Conservation (phyloP, 2,888 invertebrate genomes). For the Dendrolimus pini region DNA sequence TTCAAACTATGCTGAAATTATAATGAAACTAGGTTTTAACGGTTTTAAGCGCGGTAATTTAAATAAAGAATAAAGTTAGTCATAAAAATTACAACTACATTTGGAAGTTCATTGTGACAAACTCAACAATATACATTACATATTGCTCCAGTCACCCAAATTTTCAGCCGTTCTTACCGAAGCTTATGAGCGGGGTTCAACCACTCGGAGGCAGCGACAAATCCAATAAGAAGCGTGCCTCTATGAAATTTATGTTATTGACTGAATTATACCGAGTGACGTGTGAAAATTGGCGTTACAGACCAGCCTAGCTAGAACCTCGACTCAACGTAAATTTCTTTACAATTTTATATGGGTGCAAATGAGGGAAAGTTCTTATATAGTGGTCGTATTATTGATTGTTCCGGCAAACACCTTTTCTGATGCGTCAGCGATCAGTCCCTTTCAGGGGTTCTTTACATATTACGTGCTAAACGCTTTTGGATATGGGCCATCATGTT, state of each 20-base stretch:
- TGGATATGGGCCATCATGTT: conserved; percentile 38
- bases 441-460: conserved; percentile 48
- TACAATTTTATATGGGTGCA: conserved; percentile 22
- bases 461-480: conserved; percentile 58
- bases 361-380: conserved; percentile 38
- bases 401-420: conserved; percentile 60
- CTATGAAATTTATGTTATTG: conserved; percentile 70
- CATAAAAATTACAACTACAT: too few relatives aligned
- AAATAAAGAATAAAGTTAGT: too few relatives aligned
- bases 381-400: conserved; percentile 59
- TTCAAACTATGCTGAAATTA: too few relatives aligned
- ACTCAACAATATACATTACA: too few relatives aligned
- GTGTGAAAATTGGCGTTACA: conserved; percentile 44
- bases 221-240: conserved; percentile 66
- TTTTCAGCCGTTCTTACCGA: background rate
- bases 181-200: conserved; percentile 35
- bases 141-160: too few relatives aligned
- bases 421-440: conserved; percentile 59
- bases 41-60: too few relatives aligned
- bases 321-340: conserved; percentile 26
- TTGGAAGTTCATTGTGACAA: too few relatives aligned
- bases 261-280: conserved; percentile 67
- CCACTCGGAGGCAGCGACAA: conserved; percentile 55
- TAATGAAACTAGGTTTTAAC: too few relatives aligned
- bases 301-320: conserved; percentile 40